phyloP scores from a whole-genome alignment of 1,140 invertebrate genomes.

The Dendroctonus valens region DNA sequence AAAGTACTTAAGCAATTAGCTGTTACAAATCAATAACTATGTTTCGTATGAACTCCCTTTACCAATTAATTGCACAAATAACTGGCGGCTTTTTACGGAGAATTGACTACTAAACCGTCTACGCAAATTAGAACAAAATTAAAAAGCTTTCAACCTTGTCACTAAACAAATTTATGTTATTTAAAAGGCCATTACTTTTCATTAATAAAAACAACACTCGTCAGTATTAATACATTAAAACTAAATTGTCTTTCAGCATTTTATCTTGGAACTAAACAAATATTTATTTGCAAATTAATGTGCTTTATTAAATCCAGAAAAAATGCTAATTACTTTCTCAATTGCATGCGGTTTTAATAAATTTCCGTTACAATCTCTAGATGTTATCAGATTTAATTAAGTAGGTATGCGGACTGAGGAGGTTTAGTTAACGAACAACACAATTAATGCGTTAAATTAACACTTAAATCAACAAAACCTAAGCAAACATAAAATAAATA shows the following conservation, averaged over 20 bases:
- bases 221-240: slow-evolving; percentile 28
- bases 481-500: slow-evolving; percentile 11
- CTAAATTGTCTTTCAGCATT: slow-evolving; percentile 12
- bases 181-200: slow-evolving; percentile 22
- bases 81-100: not conserved
- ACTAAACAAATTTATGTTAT: slow-evolving; percentile 17
- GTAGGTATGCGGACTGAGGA: not conserved
- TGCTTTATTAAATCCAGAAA: slow-evolving; percentile 11
- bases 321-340: slow-evolving; percentile 22
- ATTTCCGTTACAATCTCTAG: slow-evolving; percentile 7
- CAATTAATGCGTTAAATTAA: not conserved
- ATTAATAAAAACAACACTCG: slow-evolving; percentile 22
- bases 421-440: not conserved
- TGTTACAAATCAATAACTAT: too few species aligned
- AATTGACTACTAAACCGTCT: too few species aligned
- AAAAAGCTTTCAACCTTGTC: slow-evolving; percentile 16
- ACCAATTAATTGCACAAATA: too few species aligned
- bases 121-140: too few species aligned
- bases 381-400: slow-evolving; percentile 16
- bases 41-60: too few species aligned
- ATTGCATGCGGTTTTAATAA: slow-evolving; percentile 20
- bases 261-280: slow-evolving; percentile 23
- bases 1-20: too few species aligned
- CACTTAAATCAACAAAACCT: not conserved
- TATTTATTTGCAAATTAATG: slow-evolving; percentile 27